Evolutionary conservation across 2,113 vertebrate species (phyloP).

Genomic region (Aythya baeri): DNA sequence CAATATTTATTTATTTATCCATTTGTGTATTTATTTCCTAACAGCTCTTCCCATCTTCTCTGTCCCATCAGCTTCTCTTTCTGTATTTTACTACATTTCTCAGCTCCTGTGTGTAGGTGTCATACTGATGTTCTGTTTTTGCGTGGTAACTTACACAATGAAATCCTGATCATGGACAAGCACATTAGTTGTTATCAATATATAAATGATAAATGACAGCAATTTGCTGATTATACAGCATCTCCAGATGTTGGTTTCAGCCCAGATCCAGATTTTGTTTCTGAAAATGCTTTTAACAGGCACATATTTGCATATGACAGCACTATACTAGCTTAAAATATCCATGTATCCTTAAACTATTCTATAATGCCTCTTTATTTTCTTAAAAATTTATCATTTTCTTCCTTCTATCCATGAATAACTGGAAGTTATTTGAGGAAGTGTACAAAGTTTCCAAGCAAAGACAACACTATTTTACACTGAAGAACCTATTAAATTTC

Average conservation of each 20-base stretch:
- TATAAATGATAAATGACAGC: neutral
- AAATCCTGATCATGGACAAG: neutral
- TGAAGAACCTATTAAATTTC: slow-evolving; percentile 3
- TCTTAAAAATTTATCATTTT: neutral
- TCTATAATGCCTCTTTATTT: neutral
- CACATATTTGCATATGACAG: neutral
- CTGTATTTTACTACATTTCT: neutral
- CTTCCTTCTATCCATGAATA: neutral
- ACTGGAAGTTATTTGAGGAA: neutral
- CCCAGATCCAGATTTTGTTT: neutral
- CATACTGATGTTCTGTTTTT: neutral
- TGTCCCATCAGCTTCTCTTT: neutral
- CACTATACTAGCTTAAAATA: neutral
- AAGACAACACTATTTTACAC: neutral
- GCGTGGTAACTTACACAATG: rapidly evolving
- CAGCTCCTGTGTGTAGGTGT: neutral
- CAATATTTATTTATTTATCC: neutral
- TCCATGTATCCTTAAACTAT: neutral
- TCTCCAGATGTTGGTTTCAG: neutral
- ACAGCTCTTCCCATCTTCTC: neutral
- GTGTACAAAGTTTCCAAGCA: neutral
- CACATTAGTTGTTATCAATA: neutral
- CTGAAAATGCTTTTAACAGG: neutral
- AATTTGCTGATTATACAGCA: neutral
- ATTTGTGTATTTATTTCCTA: neutral